phyloP scores from a whole-genome alignment of 2,888 invertebrate genomes.

The Pollenia angustigena region DNA sequence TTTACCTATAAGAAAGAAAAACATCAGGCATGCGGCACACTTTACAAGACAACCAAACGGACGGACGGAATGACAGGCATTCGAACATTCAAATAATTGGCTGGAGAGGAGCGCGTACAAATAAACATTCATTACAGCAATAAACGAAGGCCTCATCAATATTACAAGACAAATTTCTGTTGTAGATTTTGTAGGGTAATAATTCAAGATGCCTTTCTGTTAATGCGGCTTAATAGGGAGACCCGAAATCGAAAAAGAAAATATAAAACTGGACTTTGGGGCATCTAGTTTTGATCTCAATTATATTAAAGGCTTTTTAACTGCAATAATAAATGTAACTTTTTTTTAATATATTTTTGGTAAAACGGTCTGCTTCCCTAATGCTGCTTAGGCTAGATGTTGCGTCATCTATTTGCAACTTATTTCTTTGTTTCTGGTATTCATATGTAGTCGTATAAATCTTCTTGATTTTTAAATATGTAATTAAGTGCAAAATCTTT shows the following conservation, averaged over 20 bases:
- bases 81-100: conserved; percentile 21
- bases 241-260: background rate
- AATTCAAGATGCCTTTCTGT: conserved; percentile 51
- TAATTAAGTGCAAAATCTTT: conserved; percentile 69
- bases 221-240: background rate
- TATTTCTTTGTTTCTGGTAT: conserved; percentile 2
- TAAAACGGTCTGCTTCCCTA: background rate
- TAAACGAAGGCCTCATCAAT: conserved; percentile 64
- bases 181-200: conserved; percentile 58
- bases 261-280: no score
- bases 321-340: background rate
- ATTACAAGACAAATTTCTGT: conserved; percentile 71
- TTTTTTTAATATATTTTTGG: background rate
- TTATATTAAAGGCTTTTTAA: no score
- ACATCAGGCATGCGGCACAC: conserved; percentile 49
- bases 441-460: conserved; percentile 47
- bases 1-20: conserved; percentile 25
- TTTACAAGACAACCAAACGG: conserved; percentile 24
- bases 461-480: conserved; percentile 62
- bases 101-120: conserved; percentile 25
- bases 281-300: no score
- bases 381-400: conserved; percentile 2
- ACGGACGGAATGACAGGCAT: conserved; percentile 1
- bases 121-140: conserved; percentile 39
- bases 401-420: conserved; percentile 30